phyloP scores from a whole-genome alignment of 2,888 invertebrate genomes.

The Yponomeuta evonymella region DNA sequence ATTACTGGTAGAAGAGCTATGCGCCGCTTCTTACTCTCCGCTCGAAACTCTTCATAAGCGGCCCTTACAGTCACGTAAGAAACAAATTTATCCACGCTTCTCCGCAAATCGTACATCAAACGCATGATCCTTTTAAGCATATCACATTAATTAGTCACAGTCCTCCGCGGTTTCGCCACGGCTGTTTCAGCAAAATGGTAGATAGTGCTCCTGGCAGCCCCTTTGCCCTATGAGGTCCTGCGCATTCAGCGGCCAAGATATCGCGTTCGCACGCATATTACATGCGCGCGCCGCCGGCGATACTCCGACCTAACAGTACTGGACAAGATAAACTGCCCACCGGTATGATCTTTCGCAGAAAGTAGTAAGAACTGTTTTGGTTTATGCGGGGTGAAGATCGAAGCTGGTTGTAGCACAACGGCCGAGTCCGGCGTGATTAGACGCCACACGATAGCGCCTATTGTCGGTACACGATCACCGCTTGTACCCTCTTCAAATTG shows the following conservation, averaged over 20 bases:
- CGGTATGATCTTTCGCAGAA: background rate
- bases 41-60: too few relatives aligned
- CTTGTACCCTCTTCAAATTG: constrained; percentile 69
- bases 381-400: background rate
- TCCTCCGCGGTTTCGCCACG: constrained; percentile 31
- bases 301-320: constrained; percentile 65
- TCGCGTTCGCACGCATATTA: constrained; percentile 74
- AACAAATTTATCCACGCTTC: background rate
- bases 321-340: background rate
- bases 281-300: constrained; percentile 48
- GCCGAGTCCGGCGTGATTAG: constrained; percentile 59
- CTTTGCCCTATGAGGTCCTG: constrained; percentile 17
- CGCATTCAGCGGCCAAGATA: constrained; percentile 37
- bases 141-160: constrained; percentile 16
- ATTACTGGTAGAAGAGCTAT: too few relatives aligned
- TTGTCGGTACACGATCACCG: constrained; percentile 73
- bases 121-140: background rate
- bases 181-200: constrained; percentile 37
- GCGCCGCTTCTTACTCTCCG: too few relatives aligned
- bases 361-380: constrained; percentile 2
- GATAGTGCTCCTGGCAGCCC: constrained; percentile 19
- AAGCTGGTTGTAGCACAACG: constrained; percentile 25
- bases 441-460: constrained; percentile 72
- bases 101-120: background rate
- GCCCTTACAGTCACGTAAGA: background rate